Percentiles rank a stretch among this genome's conserved stretches.
These are phyloP conservation scores for Myoxocephalus aenaeus DNA, from an alignment of 2,797 vertebrate genomes.

Conservation along the genomic window DNA sequence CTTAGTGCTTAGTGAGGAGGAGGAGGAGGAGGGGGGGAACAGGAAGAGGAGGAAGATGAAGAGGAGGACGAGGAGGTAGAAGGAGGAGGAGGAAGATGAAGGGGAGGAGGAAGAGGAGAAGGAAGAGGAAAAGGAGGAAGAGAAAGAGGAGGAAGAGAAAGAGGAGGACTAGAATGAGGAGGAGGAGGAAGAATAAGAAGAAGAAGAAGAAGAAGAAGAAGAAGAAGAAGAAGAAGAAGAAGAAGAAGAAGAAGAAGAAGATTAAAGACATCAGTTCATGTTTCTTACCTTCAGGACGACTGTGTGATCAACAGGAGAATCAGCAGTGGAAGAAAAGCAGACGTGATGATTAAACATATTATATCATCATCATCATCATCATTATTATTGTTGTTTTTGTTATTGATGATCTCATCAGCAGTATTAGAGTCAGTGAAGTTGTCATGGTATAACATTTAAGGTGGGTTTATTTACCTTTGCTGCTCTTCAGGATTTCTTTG, in stretches of 20 bases:
- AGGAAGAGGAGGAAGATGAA: neutral
- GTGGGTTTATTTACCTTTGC: conserved; percentile 58
- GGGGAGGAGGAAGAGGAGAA: neutral
- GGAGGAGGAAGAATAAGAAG: neutral
- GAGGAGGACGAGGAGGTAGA: too few relatives aligned
- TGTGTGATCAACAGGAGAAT: conserved; percentile 15
- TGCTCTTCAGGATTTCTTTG: conserved; percentile 75
- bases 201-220: neutral
- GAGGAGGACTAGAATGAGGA: neutral
- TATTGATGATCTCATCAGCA: too few relatives aligned
- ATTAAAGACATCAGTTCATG: neutral
- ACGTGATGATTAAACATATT: neutral
- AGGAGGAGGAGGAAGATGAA: neutral
- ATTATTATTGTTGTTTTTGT: too few relatives aligned
- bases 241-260: neutral
- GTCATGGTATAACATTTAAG: too few relatives aligned
- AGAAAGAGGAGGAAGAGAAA: neutral
- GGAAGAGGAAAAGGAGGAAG: neutral
- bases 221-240: neutral
- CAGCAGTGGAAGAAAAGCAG: conserved; percentile 19
- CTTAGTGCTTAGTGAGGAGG: neutral
- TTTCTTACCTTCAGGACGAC: conserved; percentile 68
- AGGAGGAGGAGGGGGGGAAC: neutral
- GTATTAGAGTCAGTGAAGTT: too few relatives aligned
- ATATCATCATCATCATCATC: neutral